Evolutionary conservation across 2,888 invertebrate genomes (phyloP).

Genomic region (Campoplex capitator): DNA sequence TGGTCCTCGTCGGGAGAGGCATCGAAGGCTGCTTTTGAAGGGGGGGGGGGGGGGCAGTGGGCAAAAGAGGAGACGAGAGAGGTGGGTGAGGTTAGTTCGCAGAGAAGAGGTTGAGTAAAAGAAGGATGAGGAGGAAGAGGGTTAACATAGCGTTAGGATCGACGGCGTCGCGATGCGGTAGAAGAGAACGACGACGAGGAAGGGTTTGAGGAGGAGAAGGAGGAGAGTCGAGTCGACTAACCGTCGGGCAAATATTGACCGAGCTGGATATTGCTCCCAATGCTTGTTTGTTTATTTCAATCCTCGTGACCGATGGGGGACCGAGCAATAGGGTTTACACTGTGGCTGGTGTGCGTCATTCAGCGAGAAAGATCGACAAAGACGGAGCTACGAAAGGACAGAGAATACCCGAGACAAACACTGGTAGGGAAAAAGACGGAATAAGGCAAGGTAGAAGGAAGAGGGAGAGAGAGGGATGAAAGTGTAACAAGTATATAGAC

Average conservation of each 20-base stretch:
- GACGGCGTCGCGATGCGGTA: constrained; percentile 30
- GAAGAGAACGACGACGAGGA: constrained; percentile 53
- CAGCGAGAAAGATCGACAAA: constrained; percentile 44
- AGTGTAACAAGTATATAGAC: constrained; percentile 45
- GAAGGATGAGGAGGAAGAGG: constrained; percentile 21
- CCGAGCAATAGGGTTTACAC: constrained; percentile 62
- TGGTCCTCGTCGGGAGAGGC: constrained; percentile 63
- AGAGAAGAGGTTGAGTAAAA: constrained; percentile 25
- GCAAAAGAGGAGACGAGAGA: neutral
- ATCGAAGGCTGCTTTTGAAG: constrained; percentile 53
- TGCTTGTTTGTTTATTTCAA: constrained; percentile 84
- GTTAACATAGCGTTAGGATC: constrained; percentile 30
- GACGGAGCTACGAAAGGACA: constrained; percentile 24
- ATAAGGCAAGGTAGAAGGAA: constrained; percentile 13
- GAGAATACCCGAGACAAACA: constrained; percentile 2
- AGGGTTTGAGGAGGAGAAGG: constrained; percentile 66
- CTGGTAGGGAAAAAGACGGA: constrained; percentile 8
- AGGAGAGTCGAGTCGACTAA: constrained; percentile 81
- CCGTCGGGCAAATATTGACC: constrained; percentile 84
- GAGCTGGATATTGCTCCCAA: constrained; percentile 84
- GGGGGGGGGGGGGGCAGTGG: constrained; percentile 40
- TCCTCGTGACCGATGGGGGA: constrained; percentile 81
- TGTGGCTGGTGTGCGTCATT: constrained; percentile 51
- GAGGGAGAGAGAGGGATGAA: constrained; percentile 28
- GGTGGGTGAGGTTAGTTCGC: constrained; percentile 31